Conservation (phyloP, 2,113 vertebrate species). For the Oreocharis arfaki region DNA sequence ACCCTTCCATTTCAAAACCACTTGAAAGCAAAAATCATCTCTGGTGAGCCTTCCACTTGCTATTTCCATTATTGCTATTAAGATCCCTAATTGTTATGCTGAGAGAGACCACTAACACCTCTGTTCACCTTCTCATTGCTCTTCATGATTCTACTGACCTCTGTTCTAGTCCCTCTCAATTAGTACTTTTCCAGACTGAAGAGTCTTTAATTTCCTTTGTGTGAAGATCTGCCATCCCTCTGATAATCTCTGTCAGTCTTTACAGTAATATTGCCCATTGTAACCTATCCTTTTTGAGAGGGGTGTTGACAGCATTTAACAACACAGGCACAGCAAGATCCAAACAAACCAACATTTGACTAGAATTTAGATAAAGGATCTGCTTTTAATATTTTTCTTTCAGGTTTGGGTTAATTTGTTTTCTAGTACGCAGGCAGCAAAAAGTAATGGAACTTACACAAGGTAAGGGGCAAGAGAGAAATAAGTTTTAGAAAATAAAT, state of each 20-base stretch:
- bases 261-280: not conserved
- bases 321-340: not conserved
- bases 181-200: not conserved
- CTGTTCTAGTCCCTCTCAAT: not conserved
- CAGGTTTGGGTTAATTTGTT: not conserved
- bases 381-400: not conserved
- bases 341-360: too few relatives aligned
- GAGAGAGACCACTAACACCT: not conserved
- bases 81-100: not conserved
- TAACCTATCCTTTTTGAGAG: not conserved
- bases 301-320: not conserved
- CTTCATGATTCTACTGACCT: not conserved
- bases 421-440: not conserved
- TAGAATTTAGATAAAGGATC: not conserved
- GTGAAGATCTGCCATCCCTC: not conserved
- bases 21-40: not conserved
- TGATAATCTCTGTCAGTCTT: not conserved
- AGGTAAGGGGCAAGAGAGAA: not conserved
- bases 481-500: not conserved
- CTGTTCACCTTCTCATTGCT: not conserved
- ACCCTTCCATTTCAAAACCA: accelerated
- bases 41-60: not conserved
- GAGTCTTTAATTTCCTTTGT: not conserved
- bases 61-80: not conserved
- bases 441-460: not conserved